These are phyloP conservation scores for Muscicapa comitata DNA, from an alignment of 2,797 vertebrate genomes.

Conservation along the genomic window DNA sequence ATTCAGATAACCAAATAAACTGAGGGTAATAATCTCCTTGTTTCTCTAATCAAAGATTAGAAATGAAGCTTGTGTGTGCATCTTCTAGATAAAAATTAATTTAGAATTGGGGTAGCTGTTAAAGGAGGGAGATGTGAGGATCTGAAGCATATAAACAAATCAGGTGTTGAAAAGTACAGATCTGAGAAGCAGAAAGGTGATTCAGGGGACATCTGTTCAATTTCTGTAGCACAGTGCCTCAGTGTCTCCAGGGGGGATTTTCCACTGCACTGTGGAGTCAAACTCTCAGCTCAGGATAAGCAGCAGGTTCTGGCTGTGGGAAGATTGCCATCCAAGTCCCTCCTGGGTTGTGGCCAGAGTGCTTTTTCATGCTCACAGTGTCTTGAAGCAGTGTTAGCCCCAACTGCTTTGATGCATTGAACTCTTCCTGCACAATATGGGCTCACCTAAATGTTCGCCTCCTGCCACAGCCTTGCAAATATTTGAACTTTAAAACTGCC, in stretches of 20 bases:
- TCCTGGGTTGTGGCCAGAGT: neutral
- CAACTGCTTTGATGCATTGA: neutral
- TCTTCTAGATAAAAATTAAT: neutral
- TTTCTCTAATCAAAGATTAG: neutral
- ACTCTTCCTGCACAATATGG: neutral
- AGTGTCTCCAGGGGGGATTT: neutral
- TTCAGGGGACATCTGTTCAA: neutral
- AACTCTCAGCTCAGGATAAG: neutral
- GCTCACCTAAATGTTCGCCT: neutral
- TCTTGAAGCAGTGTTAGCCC: neutral
- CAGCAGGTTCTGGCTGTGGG: neutral
- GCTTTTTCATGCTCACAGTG: neutral
- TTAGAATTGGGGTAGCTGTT: neutral
- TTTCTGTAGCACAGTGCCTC: neutral
- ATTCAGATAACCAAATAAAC: neutral
- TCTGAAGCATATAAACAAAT: neutral
- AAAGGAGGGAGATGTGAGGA: neutral
- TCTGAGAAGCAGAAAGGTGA: neutral
- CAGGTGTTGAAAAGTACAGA: neutral
- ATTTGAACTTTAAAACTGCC: neutral
- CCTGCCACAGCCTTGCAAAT: neutral
- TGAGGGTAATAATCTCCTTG: neutral
- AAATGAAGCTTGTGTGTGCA: neutral
- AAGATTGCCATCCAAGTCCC: neutral
- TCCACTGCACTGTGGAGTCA: neutral